Evolutionary conservation across 2,113 vertebrate species (phyloP).

Genomic region (Struthio camelus): DNA sequence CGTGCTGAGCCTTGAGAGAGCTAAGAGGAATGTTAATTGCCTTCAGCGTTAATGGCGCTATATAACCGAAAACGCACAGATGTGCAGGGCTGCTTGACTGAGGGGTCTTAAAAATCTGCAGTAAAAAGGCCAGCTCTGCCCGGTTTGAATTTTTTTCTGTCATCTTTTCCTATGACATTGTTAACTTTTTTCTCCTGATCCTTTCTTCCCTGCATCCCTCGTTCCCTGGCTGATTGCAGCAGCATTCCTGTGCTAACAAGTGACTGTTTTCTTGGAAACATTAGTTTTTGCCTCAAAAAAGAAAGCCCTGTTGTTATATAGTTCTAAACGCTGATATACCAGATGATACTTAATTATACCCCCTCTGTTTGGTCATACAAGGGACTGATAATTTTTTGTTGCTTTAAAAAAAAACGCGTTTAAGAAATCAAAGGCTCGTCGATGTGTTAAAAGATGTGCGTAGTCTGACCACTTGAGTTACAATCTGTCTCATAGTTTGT

Average conservation of each 20-base stretch:
- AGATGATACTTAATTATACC: not conserved
- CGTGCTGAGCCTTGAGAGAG: not conserved
- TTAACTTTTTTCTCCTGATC: not conserved
- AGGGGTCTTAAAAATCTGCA: not conserved
- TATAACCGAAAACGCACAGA: not conserved
- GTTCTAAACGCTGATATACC: too few species aligned
- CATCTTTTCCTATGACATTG: not conserved
- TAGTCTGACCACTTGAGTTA: not conserved
- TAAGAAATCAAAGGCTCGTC: too few species aligned
- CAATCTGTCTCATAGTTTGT: not conserved
- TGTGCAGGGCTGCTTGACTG: not conserved
- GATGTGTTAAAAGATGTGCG: not conserved
- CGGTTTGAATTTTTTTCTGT: not conserved
- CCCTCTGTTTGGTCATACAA: not conserved
- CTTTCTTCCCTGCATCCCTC: not conserved
- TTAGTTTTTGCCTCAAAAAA: not conserved
- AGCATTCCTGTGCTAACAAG: not conserved
- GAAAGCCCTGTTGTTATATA: too few species aligned
- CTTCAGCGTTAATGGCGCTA: not conserved
- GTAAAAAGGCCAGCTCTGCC: not conserved
- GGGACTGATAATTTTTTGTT: not conserved
- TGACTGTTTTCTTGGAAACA: not conserved
- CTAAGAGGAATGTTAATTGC: not conserved
- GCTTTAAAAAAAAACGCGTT: not conserved
- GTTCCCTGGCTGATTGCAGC: not conserved